These are phyloP conservation scores for Chloroceryle inda DNA, from an alignment of 2,797 vertebrate species.

Conservation along the genomic window DNA sequence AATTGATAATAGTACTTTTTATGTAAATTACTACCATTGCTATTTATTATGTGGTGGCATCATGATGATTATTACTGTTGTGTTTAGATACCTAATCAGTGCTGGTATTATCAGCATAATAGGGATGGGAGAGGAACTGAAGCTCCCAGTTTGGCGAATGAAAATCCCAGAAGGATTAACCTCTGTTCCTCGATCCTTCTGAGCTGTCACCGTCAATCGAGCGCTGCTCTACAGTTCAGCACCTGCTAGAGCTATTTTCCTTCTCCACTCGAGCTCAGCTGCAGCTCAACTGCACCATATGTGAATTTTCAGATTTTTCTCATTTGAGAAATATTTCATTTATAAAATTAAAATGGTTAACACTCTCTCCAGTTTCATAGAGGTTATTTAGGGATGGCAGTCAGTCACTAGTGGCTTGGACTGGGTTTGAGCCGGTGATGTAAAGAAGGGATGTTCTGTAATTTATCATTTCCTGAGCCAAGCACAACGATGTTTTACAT, in stretches of 20 bases:
- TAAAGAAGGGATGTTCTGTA: neutral
- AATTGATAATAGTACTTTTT: neutral
- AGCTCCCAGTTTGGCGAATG: neutral
- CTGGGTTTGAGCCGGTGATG: slow-evolving; percentile 20
- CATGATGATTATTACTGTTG: neutral
- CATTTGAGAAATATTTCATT: neutral
- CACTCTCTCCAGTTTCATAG: slow-evolving; percentile 6
- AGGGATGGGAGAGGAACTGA: neutral
- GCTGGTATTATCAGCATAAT: neutral
- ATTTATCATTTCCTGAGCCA: slow-evolving; percentile 7
- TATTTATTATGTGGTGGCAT: neutral
- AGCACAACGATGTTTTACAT: slow-evolving; percentile 37
- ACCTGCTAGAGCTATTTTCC: slow-evolving; percentile 25
- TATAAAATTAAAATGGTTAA: slow-evolving; percentile 14
- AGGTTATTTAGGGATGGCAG: slow-evolving; percentile 20
- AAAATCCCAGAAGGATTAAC: neutral
- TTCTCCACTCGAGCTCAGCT: slow-evolving; percentile 13
- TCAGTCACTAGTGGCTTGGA: slow-evolving; percentile 15
- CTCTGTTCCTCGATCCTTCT: neutral
- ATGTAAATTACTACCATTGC: slow-evolving; percentile 1
- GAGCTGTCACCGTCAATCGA: slow-evolving; percentile 16
- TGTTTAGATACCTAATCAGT: slow-evolving; percentile 8
- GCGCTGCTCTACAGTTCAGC: neutral
- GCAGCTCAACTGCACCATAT: neutral
- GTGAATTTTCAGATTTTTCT: neutral